Base-by-base conservation (phyloP, 2,888 invertebrate species). In the Dichetophora obliterata region DNA sequence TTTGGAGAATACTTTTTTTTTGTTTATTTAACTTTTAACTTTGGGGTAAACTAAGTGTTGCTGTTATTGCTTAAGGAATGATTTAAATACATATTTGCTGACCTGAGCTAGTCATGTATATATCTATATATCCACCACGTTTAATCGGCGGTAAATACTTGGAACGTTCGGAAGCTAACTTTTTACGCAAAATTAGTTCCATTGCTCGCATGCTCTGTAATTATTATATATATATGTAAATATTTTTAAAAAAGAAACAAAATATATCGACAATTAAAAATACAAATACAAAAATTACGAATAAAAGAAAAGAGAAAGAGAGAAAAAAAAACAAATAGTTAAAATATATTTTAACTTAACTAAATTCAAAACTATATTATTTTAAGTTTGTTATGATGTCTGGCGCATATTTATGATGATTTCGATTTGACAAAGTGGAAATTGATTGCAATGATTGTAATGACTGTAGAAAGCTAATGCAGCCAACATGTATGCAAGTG, bases 61-160 rank as follows among this genome's bases (percentile, higher is more conserved):
- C 14, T 43, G 8, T 1, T 37, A 43, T 43, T 43, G 43, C 43
- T 43, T 43, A 43, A 43, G 43, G 37, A 54, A 31, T 71, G 19
- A 19, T 6, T 54, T 31, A 16, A 31, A 31, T 31, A 50, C 43
- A 50, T 68, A 52, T 50, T 68, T 78, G 84, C 93, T 92, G 92
- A 95, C 95, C 95, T 95, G 95, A 95, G 90, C 94, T 94, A 90
- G 94, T 95, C 90, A 95, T 92, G 91, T 95, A 95, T 88, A 95
- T 93, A 91, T 95, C 95, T 90, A 94, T 92, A 90, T 92, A 92
- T 90, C 94, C 93, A 89, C 95, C 95, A 89, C 95, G 92, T 91
- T 94, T 94, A 90, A 95, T 92, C 82, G 95, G 92, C 87, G 95
- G 95, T 88, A 95, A 93, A 89, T 93, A 91, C 91, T 95, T 95